Base-by-base conservation (phyloP, 2,888 invertebrate genomes). In the Leptopilina drosophilae region DNA sequence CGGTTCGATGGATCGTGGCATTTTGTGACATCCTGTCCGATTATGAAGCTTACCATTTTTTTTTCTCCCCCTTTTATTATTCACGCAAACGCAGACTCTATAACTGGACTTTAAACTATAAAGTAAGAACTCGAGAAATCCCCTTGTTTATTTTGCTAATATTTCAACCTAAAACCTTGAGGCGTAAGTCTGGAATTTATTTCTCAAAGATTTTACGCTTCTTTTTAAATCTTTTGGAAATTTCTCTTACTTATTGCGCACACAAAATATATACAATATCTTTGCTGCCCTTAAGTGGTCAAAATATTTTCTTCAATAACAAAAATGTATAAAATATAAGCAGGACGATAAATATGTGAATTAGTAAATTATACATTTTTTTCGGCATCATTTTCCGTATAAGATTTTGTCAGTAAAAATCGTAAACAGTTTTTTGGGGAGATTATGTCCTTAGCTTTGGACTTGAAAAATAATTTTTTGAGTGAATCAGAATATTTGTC, bases 131-230 rank as follows among this genome's bases (percentile, higher is more conserved):
- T 56, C 26, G 56, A 14, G 56, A 33, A 56, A 73, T 53, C 73
- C 73, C 53, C 73, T 56, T 73, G 73, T 33, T 53, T 73, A 73
- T 56, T 73, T 73, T 33, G 33, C 33, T 73, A 56, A 56, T 73
- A 73, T 73, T 73, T 73, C 33, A 56, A 73, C 73, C 8, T 56
- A 56, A 56, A 33, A 40, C 56, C 73, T 56, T 56, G n/a, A 56
- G 26, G 73, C 33, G 33, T 56, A 73, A 56, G 14, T 53, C 33
- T 56, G 53, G 53, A 73, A 73, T 73, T 73, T 73, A 73, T 56
- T 73, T 73, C 73, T 73, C 33, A 14, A 15, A 15, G 73, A 73
- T 56, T 56, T 56, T 56, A 56, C 33, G 56, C 8, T n/a, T 14
- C 33, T 73, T 56, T 53, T 56, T 56, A 56, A 73, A 73, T 56